Evolutionary conservation across 2,888 invertebrate species (phyloP), one percentile per base, ranked within the genome.

Genomic region (Antheraea assamensis): DNA sequence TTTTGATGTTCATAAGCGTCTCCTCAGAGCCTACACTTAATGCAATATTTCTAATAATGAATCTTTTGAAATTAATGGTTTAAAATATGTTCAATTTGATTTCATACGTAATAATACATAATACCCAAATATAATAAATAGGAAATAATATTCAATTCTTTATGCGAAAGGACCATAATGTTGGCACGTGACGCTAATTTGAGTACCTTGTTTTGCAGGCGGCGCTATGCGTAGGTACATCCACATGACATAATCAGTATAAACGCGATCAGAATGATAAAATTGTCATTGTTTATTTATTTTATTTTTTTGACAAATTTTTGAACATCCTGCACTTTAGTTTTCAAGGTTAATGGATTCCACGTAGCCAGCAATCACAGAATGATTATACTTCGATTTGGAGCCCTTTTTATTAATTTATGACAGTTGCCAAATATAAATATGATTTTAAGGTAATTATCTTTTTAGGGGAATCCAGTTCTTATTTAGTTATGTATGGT

Each of bases 241-340:
- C 79, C 76, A 72, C 76, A 77, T 84, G 83, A 85, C 84, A 85
- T 85, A 85, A 86, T 84, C 76, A 80, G 80, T 78, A 78, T 80
- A 82, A 80, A 84, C 84, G 85, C 85, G 85, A 76, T 73, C 71
- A 27, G 86, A 83, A 86, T 85, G 78, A 73, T 78, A 80, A 79
- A 81, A 75, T 78, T 79, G 30, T 17, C 61, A 27, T 30, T 64
- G 61, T 64, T 30, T 64, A 84, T 85, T 84, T 81, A 84, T 85
- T 84, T 81, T 79, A 42, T 76, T 76, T 77, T 79, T 80, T 81
- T 78, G 78, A 73, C 75, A 71, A 75, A 78, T 79, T 78, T 77
- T 75, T 74, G 74, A 74, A 73, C 71, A 71, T 61, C 78, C 80
- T 79, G 77, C 78, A 71, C 52, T 4, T 52, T 35, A 13, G 24